phyloP scores from a whole-genome alignment of 2,888 invertebrate genomes.

The Noctua janthina region DNA sequence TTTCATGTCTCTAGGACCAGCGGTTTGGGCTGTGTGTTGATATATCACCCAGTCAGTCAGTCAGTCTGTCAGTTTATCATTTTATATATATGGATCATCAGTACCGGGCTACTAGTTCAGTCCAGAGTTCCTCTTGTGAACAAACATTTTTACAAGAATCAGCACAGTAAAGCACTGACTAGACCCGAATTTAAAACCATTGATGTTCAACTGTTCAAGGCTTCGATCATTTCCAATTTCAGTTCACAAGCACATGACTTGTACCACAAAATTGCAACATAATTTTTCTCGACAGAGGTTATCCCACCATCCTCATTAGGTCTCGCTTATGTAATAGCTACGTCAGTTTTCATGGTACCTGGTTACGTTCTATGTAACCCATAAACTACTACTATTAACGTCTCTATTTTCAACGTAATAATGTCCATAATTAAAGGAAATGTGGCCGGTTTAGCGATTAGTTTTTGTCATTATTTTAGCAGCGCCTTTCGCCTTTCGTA shows the following conservation, averaged over 20 bases:
- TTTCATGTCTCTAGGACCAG: too few species aligned
- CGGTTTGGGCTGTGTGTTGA: too few species aligned
- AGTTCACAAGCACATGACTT: slow-evolving; percentile 36
- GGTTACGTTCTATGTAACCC: slow-evolving; percentile 55
- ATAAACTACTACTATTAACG: slow-evolving; percentile 54
- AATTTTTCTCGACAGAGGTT: slow-evolving; percentile 58
- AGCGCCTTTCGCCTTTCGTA: background rate
- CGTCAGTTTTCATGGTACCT: slow-evolving; percentile 58
- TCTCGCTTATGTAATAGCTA: slow-evolving; percentile 58
- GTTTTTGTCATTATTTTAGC: slow-evolving; percentile 48
- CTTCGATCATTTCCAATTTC: slow-evolving; percentile 8
- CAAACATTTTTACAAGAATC: background rate
- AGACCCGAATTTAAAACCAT: background rate
- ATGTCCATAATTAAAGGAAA: slow-evolving; percentile 61
- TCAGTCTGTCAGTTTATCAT: too few species aligned
- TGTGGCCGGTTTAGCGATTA: slow-evolving; percentile 42
- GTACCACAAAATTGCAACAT: slow-evolving; percentile 55
- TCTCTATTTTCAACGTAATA: slow-evolving; percentile 56
- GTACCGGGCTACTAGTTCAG: background rate
- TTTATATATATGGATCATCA: too few species aligned
- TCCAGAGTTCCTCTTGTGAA: background rate
- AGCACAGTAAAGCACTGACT: background rate
- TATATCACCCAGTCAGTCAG: too few species aligned
- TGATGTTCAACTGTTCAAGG: slow-evolving; percentile 7
- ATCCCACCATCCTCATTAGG: slow-evolving; percentile 64